Evolutionary conservation across 2,113 vertebrate genomes (phyloP), one percentile per base, ranked within the genome.

Genomic region (Smithornis capensis): DNA sequence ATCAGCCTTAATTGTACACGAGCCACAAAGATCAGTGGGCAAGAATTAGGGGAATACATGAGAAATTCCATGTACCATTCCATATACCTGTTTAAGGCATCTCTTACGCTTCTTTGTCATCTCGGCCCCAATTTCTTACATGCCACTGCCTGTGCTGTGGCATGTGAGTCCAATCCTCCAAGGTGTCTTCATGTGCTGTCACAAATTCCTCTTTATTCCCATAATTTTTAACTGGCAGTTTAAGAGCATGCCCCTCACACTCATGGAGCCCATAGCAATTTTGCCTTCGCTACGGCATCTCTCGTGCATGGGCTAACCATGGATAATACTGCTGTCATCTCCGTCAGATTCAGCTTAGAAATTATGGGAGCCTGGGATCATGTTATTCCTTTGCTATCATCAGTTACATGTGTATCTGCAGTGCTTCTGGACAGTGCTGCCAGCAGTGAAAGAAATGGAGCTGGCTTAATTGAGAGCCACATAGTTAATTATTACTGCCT

Each of bases 401-500:
- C 93, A 93, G 76, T 92, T 93, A 80, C 64, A 4, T 24, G 76
- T 88, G 65, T 76, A 60, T 74, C 75, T 78, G 85, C 73, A 83
- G 82, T 13, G 60, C 85, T 90, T 83, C 83, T 77, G 63, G 47
- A 63, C 29, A 59, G 67, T 0, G 0, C 83, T 96, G 84, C 81
- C 90, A 95, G 68, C 76, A 75, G n/a, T 13, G 64, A 70, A 70
- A 88, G 92, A 78, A 86, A 92, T 81, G n/a, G 73, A 93, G 35
- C 85, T 89, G 68, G 38, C 56, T 86, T 92, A 92, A 91, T 77
- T 91, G 87, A 92, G 87, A 91, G 42, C 60, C 73, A 50, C 83
- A 10, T 83, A 80, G 82, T 87, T 96, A 97, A 95, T 94, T 93
- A 91, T 88, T 85, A 90, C 63, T 67, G 68, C 35, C 47, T 92